These are phyloP conservation scores for Drosophila barbarae DNA, from an alignment of 2,888 invertebrate species.

Conservation along the genomic window DNA sequence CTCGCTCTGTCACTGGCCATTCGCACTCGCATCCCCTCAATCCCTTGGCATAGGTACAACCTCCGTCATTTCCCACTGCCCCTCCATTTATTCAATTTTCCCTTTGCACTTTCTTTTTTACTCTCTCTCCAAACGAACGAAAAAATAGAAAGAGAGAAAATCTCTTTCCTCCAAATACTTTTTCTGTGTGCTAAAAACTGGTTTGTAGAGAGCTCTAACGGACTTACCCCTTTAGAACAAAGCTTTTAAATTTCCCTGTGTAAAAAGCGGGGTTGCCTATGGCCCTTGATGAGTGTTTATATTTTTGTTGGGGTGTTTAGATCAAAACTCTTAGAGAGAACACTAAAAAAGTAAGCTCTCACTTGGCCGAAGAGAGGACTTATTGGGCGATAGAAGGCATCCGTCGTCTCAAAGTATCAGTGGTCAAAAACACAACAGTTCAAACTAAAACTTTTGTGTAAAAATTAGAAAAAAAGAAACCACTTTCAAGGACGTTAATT, in stretches of 20 bases:
- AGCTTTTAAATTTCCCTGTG: constrained; percentile 9
- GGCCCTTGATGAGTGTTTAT: too few species aligned
- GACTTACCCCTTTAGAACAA: constrained; percentile 2
- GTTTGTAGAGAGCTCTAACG: not conserved
- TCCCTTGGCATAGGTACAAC: not conserved
- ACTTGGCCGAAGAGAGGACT: not conserved
- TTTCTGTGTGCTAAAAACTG: constrained; percentile 4
- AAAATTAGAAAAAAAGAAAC: not conserved
- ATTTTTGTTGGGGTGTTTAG: constrained; percentile 1
- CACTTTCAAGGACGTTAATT: not conserved
- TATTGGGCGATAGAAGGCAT: not conserved
- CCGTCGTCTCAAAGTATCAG: not conserved
- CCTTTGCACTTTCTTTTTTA: not conserved
- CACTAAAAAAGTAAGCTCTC: too few species aligned
- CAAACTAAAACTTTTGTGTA: not conserved
- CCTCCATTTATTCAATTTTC: not conserved
- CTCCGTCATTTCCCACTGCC: not conserved
- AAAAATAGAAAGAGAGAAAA: constrained; percentile 1
- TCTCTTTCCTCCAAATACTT: not conserved
- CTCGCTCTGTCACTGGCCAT: constrained; percentile 11
- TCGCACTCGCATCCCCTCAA: not conserved
- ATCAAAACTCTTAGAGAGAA: not conserved
- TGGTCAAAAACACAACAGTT: not conserved
- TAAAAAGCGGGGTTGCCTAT: not conserved
- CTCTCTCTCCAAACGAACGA: not conserved